phyloP scores from a whole-genome alignment of 1,140 invertebrate genomes.

The Oncopodura yosiiana region DNA sequence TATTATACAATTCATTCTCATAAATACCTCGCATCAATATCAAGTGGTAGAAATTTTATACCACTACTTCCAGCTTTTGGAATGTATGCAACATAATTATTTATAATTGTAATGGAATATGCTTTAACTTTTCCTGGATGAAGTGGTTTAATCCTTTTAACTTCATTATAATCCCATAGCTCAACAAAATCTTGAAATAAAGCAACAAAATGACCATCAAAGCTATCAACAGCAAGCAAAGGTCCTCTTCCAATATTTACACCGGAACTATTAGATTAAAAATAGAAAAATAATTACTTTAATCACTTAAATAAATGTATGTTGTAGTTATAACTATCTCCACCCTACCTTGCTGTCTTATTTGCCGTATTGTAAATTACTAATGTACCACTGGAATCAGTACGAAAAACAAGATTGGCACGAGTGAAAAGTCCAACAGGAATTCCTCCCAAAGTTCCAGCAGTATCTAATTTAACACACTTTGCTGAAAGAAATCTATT shows the following conservation, averaged over 20 bases:
- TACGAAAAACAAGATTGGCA: constrained; percentile 28
- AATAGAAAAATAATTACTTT: too few relatives aligned
- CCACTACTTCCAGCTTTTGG: constrained; percentile 18
- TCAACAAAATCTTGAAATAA: constrained; percentile 27
- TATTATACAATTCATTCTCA: too few relatives aligned
- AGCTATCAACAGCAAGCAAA: constrained; percentile 1
- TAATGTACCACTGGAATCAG: constrained; percentile 25
- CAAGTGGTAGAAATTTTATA: constrained; percentile 24
- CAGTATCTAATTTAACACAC: constrained; percentile 32
- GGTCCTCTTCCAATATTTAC: constrained; percentile 29
- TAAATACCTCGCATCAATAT: constrained; percentile 7
- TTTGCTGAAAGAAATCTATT: constrained; percentile 31
- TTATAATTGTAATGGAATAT: constrained; percentile 15
- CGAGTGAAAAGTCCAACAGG: constrained; percentile 23
- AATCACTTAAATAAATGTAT: too few relatives aligned
- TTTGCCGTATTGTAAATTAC: constrained; percentile 34
- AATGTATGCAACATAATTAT: constrained; percentile 23
- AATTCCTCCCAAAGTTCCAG: constrained; percentile 25
- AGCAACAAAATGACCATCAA: constrained; percentile 17
- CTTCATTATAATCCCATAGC: constrained; percentile 25
- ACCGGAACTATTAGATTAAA: constrained; percentile 26
- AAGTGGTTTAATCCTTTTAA: constrained; percentile 20
- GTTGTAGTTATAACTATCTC: too few relatives aligned
- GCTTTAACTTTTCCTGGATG: constrained; percentile 13
- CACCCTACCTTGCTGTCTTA: constrained; percentile 33